Evolutionary conservation across 2,888 invertebrate species (phyloP), one percentile per base, ranked within the genome.

Genomic region (Plagiodera versicolora): DNA sequence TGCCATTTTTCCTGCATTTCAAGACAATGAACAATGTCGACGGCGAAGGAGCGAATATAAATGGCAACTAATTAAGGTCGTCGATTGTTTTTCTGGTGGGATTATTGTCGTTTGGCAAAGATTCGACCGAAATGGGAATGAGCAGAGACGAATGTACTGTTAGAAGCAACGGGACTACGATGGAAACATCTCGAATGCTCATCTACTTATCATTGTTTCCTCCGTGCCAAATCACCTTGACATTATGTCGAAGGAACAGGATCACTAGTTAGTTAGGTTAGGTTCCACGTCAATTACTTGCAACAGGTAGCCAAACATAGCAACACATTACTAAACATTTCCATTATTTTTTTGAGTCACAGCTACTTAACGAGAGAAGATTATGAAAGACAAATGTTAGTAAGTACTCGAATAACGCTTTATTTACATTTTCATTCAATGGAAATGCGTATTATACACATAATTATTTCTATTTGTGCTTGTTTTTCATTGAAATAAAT

Each of bases 21-120:
- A 46, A 49, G 50, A 63, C 60, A 57, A 60, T 60, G 57, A 56
- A 63, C 60, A 63, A 63, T 63, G 59, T 59, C 39, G 53, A 56
- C 53, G 45, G 56, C 59, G 28, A 53, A 63, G 59, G 56, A 56
- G 53, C 56, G 57, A 60, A 63, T 53, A 51, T 52, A 56, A 63
- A 60, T 51, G 56, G 51, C 47, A 24, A 58, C 51, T 55, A 58
- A 62, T 62, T 62, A 58, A 62, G 62, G 58, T 62, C 48, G 56
- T 44, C 52, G 52, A 55, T 62, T 62, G 49, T 62, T 56, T 56
- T 56, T 55, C 56, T 58, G 48, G 58, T 52, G 58, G 56, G 52
- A 52, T 58, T 54, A 61, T 61, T 51, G 60, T 60, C 55, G 46
- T 58, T 46, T 48, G 54, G 53, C 9, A 30, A 53, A 58, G 62